Evolutionary conservation across 2,888 invertebrate genomes (phyloP).

Genomic region (Stenchaetothrips biformis): DNA sequence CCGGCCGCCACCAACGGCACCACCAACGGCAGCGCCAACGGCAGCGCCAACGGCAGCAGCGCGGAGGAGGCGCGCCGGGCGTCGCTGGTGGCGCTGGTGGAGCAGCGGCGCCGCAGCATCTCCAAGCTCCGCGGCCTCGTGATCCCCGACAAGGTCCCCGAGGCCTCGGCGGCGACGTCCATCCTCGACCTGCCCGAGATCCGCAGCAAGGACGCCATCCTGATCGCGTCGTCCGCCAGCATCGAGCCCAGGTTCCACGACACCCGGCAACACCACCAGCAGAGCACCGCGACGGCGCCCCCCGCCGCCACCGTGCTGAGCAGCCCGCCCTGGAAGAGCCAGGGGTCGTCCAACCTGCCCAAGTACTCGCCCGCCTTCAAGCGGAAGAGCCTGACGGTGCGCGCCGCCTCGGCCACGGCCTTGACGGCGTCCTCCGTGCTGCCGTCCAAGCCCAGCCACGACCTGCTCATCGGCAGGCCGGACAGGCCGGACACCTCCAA

Average conservation of each 20-base stretch:
- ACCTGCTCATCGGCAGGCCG: conserved; percentile 43
- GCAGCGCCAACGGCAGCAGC: conserved; percentile 40
- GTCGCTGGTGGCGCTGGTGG: conserved; percentile 68
- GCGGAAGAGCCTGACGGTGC: conserved; percentile 65
- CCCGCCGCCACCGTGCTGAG: conserved; percentile 20
- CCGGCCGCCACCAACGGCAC: background rate
- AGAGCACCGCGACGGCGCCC: conserved; percentile 27
- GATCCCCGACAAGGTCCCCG: conserved; percentile 68
- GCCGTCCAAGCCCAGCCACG: conserved; percentile 28
- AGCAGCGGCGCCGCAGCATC: conserved; percentile 74
- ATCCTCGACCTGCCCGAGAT: conserved; percentile 77
- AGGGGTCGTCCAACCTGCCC: conserved; percentile 53
- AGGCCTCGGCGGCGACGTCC: conserved; percentile 45
- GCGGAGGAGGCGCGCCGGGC: conserved; percentile 54
- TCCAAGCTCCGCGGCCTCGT: conserved; percentile 83
- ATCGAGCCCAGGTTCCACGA: background rate
- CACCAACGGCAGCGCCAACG: conserved; percentile 35
- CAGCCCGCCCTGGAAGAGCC: conserved; percentile 40
- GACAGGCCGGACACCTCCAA: conserved; percentile 37
- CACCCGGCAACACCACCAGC: conserved; percentile 26
- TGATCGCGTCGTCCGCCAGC: conserved; percentile 40
- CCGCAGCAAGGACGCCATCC: conserved; percentile 63
- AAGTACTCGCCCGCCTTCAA: conserved; percentile 81
- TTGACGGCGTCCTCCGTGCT: background rate
- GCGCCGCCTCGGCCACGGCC: conserved; percentile 43